phyloP scores from a whole-genome alignment of 2,113 vertebrate genomes.

The Coracopsis vasa region DNA sequence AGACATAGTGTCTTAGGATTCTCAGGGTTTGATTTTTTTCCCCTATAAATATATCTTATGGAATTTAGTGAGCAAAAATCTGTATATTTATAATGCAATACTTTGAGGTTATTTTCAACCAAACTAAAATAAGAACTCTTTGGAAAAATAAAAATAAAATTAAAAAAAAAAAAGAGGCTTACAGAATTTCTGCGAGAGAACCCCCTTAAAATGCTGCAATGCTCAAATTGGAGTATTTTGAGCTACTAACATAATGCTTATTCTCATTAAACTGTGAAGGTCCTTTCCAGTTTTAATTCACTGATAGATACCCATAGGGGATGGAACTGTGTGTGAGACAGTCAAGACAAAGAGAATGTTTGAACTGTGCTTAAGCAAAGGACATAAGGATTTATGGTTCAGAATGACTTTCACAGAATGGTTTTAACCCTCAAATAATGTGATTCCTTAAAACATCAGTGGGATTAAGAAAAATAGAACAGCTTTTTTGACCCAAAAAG shows the following conservation, averaged over 20 bases:
- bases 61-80: neutral
- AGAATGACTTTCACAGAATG: neutral
- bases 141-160: neutral
- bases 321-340: neutral
- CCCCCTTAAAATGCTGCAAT: neutral
- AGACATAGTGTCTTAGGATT: neutral
- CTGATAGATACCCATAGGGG: neutral
- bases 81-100: neutral
- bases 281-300: neutral
- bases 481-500: neutral
- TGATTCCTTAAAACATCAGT: neutral
- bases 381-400: neutral
- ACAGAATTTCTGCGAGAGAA: neutral
- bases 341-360: neutral
- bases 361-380: neutral
- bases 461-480: neutral
- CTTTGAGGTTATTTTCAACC: neutral
- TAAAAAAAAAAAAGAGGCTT: neutral
- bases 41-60: neutral
- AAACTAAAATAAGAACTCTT: neutral
- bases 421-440: neutral
- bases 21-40: neutral
- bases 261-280: conserved; percentile 1
- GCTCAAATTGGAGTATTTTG: neutral
- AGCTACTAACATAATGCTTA: neutral